Evolutionary conservation across 2,888 invertebrate genomes (phyloP).

Genomic region (Agonopterix arenella): DNA sequence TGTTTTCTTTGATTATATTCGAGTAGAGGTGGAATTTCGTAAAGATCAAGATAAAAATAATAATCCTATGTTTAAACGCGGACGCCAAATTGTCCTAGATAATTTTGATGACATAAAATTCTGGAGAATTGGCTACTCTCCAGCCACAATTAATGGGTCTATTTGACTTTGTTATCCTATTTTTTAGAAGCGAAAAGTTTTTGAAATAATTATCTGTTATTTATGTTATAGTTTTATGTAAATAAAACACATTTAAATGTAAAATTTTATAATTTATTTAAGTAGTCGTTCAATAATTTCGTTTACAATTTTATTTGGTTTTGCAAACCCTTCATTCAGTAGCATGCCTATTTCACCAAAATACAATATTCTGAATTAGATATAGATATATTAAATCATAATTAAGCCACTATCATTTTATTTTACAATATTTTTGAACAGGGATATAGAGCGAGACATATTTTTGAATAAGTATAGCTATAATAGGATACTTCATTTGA

Average conservation of each 20-base stretch:
- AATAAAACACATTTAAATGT: slow-evolving; percentile 24
- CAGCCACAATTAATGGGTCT: slow-evolving; percentile 51
- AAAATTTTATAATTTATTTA: slow-evolving; percentile 51
- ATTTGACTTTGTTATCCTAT: slow-evolving; percentile 37
- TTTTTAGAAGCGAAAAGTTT: not conserved
- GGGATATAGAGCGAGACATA: too few species aligned
- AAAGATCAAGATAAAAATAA: slow-evolving; percentile 56
- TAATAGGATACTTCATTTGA: too few species aligned
- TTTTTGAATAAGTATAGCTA: too few species aligned
- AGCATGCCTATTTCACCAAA: too few species aligned
- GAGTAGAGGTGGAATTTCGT: slow-evolving; percentile 41
- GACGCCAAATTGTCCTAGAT: slow-evolving; percentile 70
- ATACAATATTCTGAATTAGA: too few species aligned
- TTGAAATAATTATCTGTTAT: not conserved
- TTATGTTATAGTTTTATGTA: not conserved
- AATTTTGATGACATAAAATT: slow-evolving; percentile 66
- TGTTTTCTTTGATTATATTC: slow-evolving; percentile 2
- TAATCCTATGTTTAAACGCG: slow-evolving; percentile 56
- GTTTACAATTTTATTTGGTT: slow-evolving; percentile 18
- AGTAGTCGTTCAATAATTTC: slow-evolving; percentile 39
- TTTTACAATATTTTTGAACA: too few species aligned
- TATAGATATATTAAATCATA: too few species aligned
- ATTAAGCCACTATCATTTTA: too few species aligned
- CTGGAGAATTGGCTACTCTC: slow-evolving; percentile 52
- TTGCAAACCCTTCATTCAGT: slow-evolving; percentile 18